Evolutionary conservation across 2,797 vertebrate species (phyloP).

Genomic region (Euthynnus affinis): DNA sequence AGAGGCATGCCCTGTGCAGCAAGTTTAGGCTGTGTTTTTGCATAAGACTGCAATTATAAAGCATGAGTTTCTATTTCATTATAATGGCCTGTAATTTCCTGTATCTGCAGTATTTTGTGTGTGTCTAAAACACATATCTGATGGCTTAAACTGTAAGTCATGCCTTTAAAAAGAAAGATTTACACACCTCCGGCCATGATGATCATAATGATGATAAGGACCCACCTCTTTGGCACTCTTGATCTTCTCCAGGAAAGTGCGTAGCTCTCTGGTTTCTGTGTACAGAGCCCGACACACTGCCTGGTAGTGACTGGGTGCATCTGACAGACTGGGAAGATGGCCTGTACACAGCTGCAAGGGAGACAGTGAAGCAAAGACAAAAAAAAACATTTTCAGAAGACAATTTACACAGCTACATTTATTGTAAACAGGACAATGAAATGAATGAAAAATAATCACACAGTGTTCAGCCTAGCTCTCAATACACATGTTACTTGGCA

Average conservation of each 20-base stretch:
- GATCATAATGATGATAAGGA: constrained; percentile 1
- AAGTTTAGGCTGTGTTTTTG: not conserved
- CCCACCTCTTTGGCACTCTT: constrained; percentile 96
- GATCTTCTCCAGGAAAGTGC: constrained; percentile 96
- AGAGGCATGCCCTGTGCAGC: not conserved
- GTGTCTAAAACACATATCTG: not conserved
- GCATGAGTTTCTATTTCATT: not conserved
- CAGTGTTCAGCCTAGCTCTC: too few relatives aligned
- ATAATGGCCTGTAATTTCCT: not conserved
- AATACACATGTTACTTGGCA: too few relatives aligned
- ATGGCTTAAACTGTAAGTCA: not conserved
- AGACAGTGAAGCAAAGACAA: constrained; percentile 14
- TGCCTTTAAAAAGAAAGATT: not conserved
- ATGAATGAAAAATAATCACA: not conserved
- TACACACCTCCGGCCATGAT: not conserved
- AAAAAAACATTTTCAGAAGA: not conserved
- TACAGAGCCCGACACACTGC: constrained; percentile 97
- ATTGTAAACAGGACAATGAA: not conserved
- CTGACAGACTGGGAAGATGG: constrained; percentile 91
- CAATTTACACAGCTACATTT: constrained; percentile 3
- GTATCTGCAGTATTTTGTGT: not conserved
- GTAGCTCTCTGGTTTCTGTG: constrained; percentile 94
- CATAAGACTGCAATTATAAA: not conserved
- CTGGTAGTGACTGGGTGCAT: constrained; percentile 94
- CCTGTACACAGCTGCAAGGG: constrained; percentile 89